Conservation (phyloP, 1,140 invertebrate genomes). For the Eulimnadia texana region DNA sequence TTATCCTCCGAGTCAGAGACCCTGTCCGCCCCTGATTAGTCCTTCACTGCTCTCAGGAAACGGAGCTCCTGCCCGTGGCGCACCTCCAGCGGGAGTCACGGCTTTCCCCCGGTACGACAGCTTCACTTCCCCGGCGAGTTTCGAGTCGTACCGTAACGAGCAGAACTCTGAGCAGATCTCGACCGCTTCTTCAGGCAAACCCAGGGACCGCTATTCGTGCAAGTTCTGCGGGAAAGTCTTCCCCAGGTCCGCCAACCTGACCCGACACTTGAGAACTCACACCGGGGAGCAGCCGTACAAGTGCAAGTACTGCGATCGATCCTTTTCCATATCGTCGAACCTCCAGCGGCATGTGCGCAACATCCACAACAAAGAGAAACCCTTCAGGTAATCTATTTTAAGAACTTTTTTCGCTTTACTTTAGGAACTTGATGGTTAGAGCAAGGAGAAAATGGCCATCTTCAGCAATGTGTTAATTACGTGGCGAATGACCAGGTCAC, state of each 20-base stretch:
- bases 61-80: too few species aligned
- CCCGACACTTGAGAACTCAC: conserved; percentile 89
- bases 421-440: too few species aligned
- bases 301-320: conserved; percentile 95
- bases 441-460: too few species aligned
- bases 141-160: neutral
- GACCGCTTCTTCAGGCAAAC: conserved; percentile 37
- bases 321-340: conserved; percentile 97
- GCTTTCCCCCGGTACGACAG: neutral
- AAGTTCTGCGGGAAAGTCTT: conserved; percentile 97
- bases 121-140: neutral
- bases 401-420: too few species aligned
- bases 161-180: conserved; percentile 28
- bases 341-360: conserved; percentile 97
- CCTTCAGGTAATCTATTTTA: conserved; percentile 50
- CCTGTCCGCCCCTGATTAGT: conserved; percentile 29
- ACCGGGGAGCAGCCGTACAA: conserved; percentile 97
- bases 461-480: too few species aligned
- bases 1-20: neutral
- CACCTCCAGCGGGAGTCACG: neutral
- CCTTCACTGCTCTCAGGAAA: conserved; percentile 12
- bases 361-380: conserved; percentile 96
- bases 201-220: conserved; percentile 87
- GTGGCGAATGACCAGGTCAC: too few species aligned
- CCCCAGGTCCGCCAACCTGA: conserved; percentile 92